phyloP scores from a whole-genome alignment of 2,113 vertebrate genomes.

The Prinia subflava region DNA sequence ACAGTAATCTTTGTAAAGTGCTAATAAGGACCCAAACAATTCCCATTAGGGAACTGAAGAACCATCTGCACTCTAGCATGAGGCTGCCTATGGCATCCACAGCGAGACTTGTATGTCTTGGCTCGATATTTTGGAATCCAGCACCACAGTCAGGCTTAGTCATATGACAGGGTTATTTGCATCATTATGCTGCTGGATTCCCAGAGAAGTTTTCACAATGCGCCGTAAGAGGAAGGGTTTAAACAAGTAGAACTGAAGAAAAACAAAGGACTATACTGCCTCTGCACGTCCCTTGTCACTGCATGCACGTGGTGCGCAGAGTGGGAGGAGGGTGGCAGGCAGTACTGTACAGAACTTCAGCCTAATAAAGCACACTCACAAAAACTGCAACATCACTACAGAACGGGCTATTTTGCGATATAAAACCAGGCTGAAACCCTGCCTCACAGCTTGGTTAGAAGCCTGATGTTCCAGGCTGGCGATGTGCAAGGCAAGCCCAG shows the following conservation, averaged over 20 bases:
- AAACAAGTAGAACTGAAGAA: background rate
- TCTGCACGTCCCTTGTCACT: background rate
- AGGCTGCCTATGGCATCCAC: slow-evolving; percentile 17
- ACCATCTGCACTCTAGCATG: background rate
- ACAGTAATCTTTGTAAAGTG: background rate
- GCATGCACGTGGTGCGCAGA: background rate
- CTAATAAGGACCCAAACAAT: slow-evolving; percentile 4
- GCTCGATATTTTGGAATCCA: background rate
- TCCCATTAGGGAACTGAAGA: background rate
- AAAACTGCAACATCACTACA: background rate
- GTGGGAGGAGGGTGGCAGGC: slow-evolving; percentile 36
- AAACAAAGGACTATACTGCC: background rate
- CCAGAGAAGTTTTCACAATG: slow-evolving; percentile 21
- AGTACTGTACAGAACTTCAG: background rate
- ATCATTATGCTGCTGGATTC: background rate
- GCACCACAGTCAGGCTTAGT: background rate
- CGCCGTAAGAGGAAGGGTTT: background rate
- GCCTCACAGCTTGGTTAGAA: background rate
- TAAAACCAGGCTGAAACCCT: background rate
- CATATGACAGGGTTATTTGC: slow-evolving; percentile 21
- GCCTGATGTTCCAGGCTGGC: background rate
- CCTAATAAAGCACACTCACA: background rate
- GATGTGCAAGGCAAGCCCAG: background rate
- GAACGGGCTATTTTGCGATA: background rate
- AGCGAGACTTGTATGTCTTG: background rate